A percentile compares a stretch with the other conserved stretches of the same genome.
These are phyloP conservation scores for Urosaurus nigricauda DNA, from an alignment of 2,797 vertebrate species.

Conservation along the genomic window DNA sequence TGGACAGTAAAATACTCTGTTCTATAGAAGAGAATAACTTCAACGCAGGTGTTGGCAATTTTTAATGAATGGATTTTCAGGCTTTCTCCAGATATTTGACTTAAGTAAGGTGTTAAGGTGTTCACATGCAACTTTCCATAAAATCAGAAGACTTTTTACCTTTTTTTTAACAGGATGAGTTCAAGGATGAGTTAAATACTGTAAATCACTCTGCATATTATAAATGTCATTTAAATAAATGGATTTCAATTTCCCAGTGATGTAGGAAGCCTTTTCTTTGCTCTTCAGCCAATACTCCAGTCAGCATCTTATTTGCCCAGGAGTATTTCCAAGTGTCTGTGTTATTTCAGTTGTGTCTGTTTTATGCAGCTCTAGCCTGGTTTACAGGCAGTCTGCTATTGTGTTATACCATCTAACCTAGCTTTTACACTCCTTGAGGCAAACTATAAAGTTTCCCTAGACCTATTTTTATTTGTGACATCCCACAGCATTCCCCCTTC, in stretches of 20 bases:
- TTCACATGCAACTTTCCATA: not conserved
- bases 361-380: not conserved
- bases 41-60: not conserved
- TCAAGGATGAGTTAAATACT: not conserved
- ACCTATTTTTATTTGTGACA: not conserved
- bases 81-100: not conserved
- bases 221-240: not conserved
- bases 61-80: slow-evolving; percentile 14
- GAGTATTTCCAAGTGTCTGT: slow-evolving; percentile 16
- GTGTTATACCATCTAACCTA: not conserved
- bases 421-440: not conserved
- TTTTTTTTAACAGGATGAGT: not conserved
- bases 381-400: slow-evolving; percentile 1
- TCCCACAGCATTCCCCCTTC: not conserved
- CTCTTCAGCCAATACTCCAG: slow-evolving; percentile 5
- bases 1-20: not conserved
- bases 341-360: slow-evolving; percentile 1
- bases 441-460: not conserved
- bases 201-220: not conserved
- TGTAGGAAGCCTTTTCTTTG: not conserved
- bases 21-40: not conserved
- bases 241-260: not conserved
- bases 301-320: not conserved
- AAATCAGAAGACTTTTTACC: not conserved
- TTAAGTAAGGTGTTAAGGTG: not conserved